A percentile compares a stretch with the other conserved stretches of the same genome.
Evolutionary conservation across 2,888 invertebrate species (phyloP).

Genomic region (Epinotia ramella): DNA sequence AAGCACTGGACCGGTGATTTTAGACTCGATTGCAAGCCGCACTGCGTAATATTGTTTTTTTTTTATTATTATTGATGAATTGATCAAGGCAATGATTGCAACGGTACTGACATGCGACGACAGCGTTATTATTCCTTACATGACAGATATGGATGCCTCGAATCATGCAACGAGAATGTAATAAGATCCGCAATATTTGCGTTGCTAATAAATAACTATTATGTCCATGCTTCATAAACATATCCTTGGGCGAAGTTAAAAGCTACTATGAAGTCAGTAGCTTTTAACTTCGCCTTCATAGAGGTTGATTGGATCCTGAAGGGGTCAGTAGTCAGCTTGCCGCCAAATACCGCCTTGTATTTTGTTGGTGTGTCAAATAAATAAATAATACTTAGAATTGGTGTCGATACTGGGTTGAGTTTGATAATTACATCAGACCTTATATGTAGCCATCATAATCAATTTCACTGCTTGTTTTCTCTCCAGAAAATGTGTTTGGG

Average conservation of each 20-base stretch:
- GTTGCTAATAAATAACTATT: neutral
- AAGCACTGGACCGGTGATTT: conserved; percentile 1
- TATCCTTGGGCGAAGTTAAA: neutral
- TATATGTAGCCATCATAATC: no score
- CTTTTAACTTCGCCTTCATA: no score
- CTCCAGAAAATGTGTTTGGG: neutral
- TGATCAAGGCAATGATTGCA: conserved; percentile 10
- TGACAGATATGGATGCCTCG: neutral
- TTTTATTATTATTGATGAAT: neutral
- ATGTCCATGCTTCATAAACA: neutral
- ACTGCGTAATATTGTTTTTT: conserved; percentile 4
- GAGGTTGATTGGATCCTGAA: no score
- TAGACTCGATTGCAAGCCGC: neutral
- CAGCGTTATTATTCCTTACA: conserved; percentile 15
- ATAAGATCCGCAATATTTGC: conserved; percentile 24
- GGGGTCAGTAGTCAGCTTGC: no score
- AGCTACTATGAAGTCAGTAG: neutral
- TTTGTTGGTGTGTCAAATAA: no score
- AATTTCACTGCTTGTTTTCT: no score
- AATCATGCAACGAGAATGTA: conserved; percentile 24
- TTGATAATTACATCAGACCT: no score
- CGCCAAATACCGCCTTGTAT: no score
- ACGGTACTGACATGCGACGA: conserved; percentile 15
- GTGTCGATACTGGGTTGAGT: no score
- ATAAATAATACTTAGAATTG: no score